Conservation (phyloP, 2,888 invertebrate genomes). For the Arctia plantaginis region DNA sequence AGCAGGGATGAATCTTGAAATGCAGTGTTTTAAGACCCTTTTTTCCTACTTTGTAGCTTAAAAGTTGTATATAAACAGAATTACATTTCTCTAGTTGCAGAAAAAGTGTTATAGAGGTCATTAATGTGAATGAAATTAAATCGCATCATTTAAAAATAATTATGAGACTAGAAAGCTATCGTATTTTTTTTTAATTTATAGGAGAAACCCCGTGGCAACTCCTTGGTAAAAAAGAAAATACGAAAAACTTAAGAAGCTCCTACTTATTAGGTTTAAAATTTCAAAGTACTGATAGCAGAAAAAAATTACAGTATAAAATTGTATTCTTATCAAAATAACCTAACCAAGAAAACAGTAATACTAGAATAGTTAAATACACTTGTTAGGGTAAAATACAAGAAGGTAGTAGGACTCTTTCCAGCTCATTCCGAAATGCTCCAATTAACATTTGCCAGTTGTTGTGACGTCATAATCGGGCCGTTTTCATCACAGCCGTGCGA, state of each 20-base stretch:
- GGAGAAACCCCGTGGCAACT: background rate
- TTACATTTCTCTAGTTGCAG: background rate
- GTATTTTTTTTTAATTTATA: no score
- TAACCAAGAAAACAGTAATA: background rate
- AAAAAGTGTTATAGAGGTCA: no score
- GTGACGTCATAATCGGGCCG: slow-evolving; percentile 50
- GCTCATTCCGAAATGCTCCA: slow-evolving; percentile 40
- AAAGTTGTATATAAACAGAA: background rate
- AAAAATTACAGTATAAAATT: background rate
- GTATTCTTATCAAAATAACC: background rate
- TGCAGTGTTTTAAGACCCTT: background rate
- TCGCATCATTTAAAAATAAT: background rate
- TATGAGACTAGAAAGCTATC: background rate
- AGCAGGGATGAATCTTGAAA: background rate
- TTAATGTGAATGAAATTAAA: background rate
- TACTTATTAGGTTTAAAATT: background rate
- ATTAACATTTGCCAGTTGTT: slow-evolving; percentile 56
- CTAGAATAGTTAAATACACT: background rate
- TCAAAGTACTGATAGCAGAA: background rate
- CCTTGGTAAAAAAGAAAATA: background rate
- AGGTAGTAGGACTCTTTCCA: slow-evolving; percentile 19
- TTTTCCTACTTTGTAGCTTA: background rate
- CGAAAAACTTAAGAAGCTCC: background rate
- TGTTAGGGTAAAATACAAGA: slow-evolving; percentile 13
- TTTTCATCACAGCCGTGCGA: slow-evolving; percentile 63